phyloP scores from a whole-genome alignment of 2,797 vertebrate genomes.

The Hemitrygon akajei region DNA sequence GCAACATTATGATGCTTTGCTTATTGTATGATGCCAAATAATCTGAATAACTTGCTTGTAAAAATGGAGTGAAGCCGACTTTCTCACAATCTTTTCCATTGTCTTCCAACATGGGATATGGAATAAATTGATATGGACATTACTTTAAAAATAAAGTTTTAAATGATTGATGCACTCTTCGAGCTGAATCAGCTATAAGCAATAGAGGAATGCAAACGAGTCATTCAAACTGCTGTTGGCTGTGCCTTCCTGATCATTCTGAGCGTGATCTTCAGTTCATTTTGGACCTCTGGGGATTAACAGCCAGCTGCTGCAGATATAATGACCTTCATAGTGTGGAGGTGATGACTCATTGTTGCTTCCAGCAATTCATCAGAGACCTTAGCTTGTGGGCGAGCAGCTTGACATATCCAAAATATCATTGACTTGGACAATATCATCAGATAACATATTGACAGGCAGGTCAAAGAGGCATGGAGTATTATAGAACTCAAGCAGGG shows the following conservation, averaged over 20 bases:
- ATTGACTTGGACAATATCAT: not conserved
- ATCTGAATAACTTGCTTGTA: not conserved
- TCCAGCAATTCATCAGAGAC: not conserved
- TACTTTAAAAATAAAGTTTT: not conserved
- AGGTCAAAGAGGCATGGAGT: not conserved
- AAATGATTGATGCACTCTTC: not conserved
- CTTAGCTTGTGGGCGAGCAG: not conserved
- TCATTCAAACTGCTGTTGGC: not conserved
- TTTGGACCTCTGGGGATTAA: not conserved
- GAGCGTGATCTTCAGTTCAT: conserved; percentile 3
- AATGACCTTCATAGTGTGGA: not conserved
- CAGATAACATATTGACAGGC: not conserved
- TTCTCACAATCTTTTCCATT: not conserved
- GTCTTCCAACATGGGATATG: not conserved
- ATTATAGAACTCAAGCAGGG: too few species aligned
- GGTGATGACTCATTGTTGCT: conserved; percentile 4
- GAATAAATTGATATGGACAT: not conserved
- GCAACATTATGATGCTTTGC: not conserved
- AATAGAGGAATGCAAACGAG: not conserved
- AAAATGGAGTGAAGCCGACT: not conserved
- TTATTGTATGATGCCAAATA: not conserved
- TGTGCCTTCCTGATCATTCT: not conserved
- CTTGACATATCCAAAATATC: not conserved
- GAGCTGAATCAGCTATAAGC: not conserved
- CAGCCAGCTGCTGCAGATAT: not conserved